Evolutionary conservation across 2,797 vertebrate species (phyloP).

Genomic region (Chromis chromis): DNA sequence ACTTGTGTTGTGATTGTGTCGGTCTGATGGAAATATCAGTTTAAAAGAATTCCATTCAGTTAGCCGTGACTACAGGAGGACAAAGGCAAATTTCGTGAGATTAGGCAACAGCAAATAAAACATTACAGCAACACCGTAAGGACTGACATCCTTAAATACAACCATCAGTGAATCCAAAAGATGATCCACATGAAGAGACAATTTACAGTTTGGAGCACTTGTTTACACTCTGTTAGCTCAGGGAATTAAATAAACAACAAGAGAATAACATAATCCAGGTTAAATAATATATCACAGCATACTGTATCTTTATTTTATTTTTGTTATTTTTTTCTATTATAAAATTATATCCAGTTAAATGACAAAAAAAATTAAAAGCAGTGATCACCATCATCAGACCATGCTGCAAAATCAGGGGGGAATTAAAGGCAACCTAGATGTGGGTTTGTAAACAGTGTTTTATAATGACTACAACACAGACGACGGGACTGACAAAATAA

Average conservation of each 20-base stretch:
- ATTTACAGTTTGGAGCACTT: constrained; percentile 24
- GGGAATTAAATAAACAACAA: not conserved
- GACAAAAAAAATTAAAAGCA: constrained; percentile 12
- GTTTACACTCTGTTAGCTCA: constrained; percentile 46
- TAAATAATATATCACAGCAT: constrained; percentile 1
- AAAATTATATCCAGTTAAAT: not conserved
- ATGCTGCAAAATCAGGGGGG: not conserved
- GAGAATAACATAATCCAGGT: not conserved
- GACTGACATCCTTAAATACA: constrained; percentile 31
- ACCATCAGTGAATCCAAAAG: constrained; percentile 15
- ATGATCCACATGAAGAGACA: constrained; percentile 38
- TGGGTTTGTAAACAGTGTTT: constrained; percentile 74
- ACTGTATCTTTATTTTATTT: not conserved
- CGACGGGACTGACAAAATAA: constrained; percentile 78
- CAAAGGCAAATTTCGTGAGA: constrained; percentile 7
- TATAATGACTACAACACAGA: constrained; percentile 77
- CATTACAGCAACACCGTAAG: constrained; percentile 17
- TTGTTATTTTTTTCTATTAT: not conserved
- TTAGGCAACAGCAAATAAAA: not conserved
- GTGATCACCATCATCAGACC: constrained; percentile 12
- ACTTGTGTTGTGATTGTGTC: constrained; percentile 5
- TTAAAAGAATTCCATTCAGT: not conserved
- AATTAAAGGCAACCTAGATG: constrained; percentile 41
- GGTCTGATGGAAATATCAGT: not conserved
- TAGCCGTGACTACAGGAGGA: constrained; percentile 8